These are phyloP conservation scores for Syritta pipiens DNA, from an alignment of 2,888 invertebrate species.

Conservation along the genomic window DNA sequence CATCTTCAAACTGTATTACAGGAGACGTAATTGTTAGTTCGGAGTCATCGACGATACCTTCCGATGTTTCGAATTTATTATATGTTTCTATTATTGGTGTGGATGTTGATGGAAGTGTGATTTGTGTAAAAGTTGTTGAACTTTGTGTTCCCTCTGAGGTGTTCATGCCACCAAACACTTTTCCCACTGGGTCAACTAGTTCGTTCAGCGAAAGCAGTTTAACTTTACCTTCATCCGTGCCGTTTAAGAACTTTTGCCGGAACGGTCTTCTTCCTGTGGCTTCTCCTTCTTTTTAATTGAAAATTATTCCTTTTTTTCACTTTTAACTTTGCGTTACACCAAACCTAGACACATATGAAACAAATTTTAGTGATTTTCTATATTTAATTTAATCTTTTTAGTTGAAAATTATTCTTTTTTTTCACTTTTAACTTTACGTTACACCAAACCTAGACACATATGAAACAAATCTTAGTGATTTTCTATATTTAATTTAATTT, in stretches of 20 bases:
- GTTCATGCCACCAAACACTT: slow-evolving; percentile 7
- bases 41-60: background rate
- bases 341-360: too few species aligned
- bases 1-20: background rate
- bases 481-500: too few species aligned
- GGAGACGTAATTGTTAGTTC: background rate
- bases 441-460: background rate
- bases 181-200: background rate
- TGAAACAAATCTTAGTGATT: too few species aligned
- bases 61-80: background rate
- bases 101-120: background rate
- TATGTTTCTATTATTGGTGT: slow-evolving; percentile 14
- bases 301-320: slow-evolving; percentile 2
- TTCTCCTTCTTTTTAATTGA: slow-evolving; percentile 5
- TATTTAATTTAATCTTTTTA: too few species aligned
- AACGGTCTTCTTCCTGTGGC: slow-evolving; percentile 16
- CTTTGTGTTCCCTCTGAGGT: background rate
- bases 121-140: background rate
- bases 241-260: slow-evolving; percentile 4
- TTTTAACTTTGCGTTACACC: slow-evolving; percentile 1
- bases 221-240: too few species aligned
- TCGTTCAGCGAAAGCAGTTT: slow-evolving; percentile 7
- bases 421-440: slow-evolving; percentile 1
- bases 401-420: too few species aligned
- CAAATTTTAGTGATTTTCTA: too few species aligned